These are phyloP conservation scores for Zaprionus davidi DNA, from an alignment of 1,140 invertebrate genomes.

Conservation along the genomic window DNA sequence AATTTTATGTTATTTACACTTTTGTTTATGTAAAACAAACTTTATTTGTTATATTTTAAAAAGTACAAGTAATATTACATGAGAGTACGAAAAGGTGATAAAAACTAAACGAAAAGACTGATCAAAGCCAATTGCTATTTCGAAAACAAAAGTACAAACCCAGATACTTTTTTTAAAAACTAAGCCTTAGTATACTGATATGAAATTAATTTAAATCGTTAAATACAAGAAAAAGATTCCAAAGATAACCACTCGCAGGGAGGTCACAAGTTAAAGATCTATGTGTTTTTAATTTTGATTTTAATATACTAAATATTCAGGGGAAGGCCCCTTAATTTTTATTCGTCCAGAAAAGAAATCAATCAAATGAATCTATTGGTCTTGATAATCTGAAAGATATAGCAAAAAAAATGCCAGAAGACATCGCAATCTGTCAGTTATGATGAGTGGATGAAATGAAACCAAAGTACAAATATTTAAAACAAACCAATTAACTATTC, in stretches of 20 bases:
- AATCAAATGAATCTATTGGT: conserved; percentile 31
- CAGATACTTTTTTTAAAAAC: conserved; percentile 7
- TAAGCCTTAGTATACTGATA: conserved; percentile 12
- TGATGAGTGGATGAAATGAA: conserved; percentile 23
- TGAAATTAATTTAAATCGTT: conserved; percentile 7
- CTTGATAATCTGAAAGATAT: conserved; percentile 24
- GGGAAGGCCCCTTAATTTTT: background rate
- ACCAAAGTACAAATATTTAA: conserved; percentile 38
- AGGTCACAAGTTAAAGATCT: background rate
- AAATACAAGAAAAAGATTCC: conserved; percentile 8
- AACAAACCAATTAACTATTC: conserved; percentile 12
- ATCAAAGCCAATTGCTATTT: conserved; percentile 40
- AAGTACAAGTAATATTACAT: conserved; percentile 28
- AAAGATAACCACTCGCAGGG: conserved; percentile 2
- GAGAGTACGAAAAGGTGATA: conserved; percentile 9
- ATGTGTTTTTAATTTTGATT: conserved; percentile 13
- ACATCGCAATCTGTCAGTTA: conserved; percentile 15
- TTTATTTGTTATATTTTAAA: conserved; percentile 68
- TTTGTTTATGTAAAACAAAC: conserved; percentile 71
- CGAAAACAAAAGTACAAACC: conserved; percentile 22
- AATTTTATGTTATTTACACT: conserved; percentile 80
- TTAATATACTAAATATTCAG: background rate
- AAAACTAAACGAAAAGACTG: conserved; percentile 54
- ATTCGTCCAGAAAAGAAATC: background rate
- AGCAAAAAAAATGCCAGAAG: conserved; percentile 17